Evolutionary conservation across 2,113 vertebrate species (phyloP).

Genomic region (Coryphaenoides rupestris): DNA sequence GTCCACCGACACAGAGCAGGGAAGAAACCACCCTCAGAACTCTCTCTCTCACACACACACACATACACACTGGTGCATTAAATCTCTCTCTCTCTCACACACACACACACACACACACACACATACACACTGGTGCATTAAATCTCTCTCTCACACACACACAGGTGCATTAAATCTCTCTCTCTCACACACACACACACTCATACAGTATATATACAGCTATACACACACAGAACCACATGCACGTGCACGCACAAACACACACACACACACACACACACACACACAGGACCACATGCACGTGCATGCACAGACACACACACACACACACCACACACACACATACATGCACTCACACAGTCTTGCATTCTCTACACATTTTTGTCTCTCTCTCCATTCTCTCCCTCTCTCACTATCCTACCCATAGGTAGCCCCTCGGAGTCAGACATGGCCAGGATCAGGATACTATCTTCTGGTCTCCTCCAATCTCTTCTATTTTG

Average conservation of each 20-base stretch:
- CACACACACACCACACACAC: neutral
- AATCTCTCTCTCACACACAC: neutral
- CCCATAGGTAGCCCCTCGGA: slow-evolving; percentile 88
- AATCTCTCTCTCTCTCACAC: neutral
- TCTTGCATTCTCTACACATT: neutral
- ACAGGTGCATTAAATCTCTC: slow-evolving; percentile 5
- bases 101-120: slow-evolving; percentile 8
- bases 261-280: neutral
- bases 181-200: neutral
- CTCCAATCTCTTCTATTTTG: slow-evolving; percentile 1
- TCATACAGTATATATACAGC: too few relatives aligned
- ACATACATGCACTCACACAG: neutral
- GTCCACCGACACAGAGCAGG: slow-evolving; percentile 42
- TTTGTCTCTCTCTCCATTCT: neutral
- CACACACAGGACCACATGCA: neutral
- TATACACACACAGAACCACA: slow-evolving; percentile 1
- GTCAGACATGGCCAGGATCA: slow-evolving; percentile 84
- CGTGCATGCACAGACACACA: neutral
- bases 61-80: neutral
- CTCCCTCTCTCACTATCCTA: slow-evolving; percentile 67
- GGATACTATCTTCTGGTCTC: slow-evolving; percentile 33
- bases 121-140: slow-evolving; percentile 18
- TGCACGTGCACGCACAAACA: slow-evolving; percentile 1
- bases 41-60: slow-evolving; percentile 1
- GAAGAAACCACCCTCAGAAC: neutral